Conservation (phyloP, 2,888 invertebrate species). For the Heliconius ethilla region DNA sequence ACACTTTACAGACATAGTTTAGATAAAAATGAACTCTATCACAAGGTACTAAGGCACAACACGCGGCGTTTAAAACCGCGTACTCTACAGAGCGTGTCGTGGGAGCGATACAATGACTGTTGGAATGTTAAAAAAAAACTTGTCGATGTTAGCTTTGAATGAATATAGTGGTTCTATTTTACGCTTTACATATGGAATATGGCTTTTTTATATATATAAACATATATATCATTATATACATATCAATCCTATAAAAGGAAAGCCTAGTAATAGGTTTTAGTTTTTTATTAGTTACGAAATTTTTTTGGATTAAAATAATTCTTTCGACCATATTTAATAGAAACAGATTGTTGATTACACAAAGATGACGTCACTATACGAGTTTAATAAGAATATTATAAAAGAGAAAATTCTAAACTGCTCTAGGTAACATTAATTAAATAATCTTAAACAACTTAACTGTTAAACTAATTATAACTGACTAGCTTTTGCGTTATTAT, state of each 20-base stretch:
- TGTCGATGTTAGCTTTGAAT: slow-evolving; percentile 53
- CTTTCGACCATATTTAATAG: not conserved
- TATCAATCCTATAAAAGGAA: no score
- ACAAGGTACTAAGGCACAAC: slow-evolving; percentile 47
- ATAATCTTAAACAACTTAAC: not conserved
- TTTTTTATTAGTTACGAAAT: not conserved
- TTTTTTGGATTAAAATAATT: not conserved
- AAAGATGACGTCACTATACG: not conserved
- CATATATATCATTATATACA: no score
- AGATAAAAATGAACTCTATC: slow-evolving; percentile 40
- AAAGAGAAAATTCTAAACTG: not conserved
- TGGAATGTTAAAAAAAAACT: slow-evolving; percentile 69
- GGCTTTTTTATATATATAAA: not conserved
- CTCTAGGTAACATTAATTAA: not conserved
- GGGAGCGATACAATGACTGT: slow-evolving; percentile 66
- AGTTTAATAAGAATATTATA: not conserved
- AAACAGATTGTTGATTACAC: not conserved
- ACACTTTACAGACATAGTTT: not conserved
- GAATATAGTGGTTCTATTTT: slow-evolving; percentile 15
- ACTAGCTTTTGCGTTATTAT: no score
- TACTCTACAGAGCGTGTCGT: slow-evolving; percentile 64
- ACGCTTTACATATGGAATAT: not conserved
- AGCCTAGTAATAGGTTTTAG: no score
- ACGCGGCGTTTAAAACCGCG: slow-evolving; percentile 43
- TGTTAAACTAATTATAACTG: not conserved